phyloP scores from a whole-genome alignment of 2,113 vertebrate species.

The Tachysurus vachellii region DNA sequence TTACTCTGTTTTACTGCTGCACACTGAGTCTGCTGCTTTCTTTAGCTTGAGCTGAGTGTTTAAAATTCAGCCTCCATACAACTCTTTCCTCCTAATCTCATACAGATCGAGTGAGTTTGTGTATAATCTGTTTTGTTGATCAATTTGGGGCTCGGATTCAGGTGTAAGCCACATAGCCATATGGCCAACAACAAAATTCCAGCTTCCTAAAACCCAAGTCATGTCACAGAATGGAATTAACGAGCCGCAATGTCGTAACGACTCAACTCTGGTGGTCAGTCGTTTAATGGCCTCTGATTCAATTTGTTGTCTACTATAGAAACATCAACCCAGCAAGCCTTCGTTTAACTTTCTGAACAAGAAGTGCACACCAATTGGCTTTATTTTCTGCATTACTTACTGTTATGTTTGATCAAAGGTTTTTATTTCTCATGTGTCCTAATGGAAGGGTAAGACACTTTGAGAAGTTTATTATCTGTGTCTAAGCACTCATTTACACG shows the following conservation, averaged over 20 bases:
- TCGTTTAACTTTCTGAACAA: neutral
- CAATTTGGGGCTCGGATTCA: constrained; percentile 23
- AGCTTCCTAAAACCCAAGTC: neutral
- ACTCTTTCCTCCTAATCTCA: constrained; percentile 38
- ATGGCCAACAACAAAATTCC: constrained; percentile 21
- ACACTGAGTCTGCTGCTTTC: neutral
- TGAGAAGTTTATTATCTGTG: constrained; percentile 16
- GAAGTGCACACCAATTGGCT: constrained; percentile 23
- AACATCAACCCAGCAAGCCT: constrained; percentile 5
- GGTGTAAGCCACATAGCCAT: constrained; percentile 38
- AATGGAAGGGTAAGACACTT: constrained; percentile 28
- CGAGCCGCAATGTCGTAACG: constrained; percentile 10
- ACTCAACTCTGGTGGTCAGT: neutral
- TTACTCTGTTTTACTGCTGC: neutral
- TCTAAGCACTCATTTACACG: neutral
- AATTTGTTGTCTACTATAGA: constrained; percentile 15
- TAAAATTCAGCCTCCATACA: constrained; percentile 31
- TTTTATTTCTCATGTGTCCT: neutral
- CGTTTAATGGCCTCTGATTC: constrained; percentile 25
- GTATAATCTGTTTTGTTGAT: constrained; percentile 40
- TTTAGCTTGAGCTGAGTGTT: neutral
- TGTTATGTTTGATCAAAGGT: neutral
- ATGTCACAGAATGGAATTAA: constrained; percentile 27
- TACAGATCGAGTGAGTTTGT: constrained; percentile 37
- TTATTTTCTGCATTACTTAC: constrained; percentile 17